Conservation (phyloP, 1,140 invertebrate genomes). For the Leptinotarsa lineolata region DNA sequence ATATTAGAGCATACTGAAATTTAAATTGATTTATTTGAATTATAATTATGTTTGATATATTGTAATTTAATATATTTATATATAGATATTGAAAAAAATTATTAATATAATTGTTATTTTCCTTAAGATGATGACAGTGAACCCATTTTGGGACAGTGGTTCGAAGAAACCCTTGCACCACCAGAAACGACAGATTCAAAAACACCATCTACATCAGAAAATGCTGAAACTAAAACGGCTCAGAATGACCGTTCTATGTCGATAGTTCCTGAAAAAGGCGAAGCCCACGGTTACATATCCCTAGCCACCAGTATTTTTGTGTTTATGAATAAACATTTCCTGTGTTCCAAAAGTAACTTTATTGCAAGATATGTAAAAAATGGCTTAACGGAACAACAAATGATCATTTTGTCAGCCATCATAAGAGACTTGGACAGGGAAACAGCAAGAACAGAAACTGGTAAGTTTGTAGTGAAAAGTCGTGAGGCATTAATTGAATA, state of each 20-base stretch:
- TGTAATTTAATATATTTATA: too few relatives aligned
- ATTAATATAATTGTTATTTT: neutral
- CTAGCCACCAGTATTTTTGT: conserved; percentile 78
- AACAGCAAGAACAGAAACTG: conserved; percentile 77
- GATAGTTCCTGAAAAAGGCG: conserved; percentile 86
- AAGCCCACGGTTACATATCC: conserved; percentile 79
- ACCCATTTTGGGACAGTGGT: conserved; percentile 88
- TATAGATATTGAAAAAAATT: too few relatives aligned
- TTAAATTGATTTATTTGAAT: too few relatives aligned
- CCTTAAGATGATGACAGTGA: conserved; percentile 77
- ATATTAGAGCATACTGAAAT: too few relatives aligned
- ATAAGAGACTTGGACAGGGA: conserved; percentile 86
- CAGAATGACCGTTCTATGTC: conserved; percentile 47
- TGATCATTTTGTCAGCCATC: conserved; percentile 80
- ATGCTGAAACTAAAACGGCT: conserved; percentile 54
- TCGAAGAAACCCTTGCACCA: conserved; percentile 86
- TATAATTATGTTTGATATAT: too few relatives aligned
- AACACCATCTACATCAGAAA: conserved; percentile 57
- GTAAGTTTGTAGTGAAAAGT: conserved; percentile 54
- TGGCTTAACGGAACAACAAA: conserved; percentile 74
- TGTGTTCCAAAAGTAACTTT: conserved; percentile 65
- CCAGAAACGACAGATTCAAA: conserved; percentile 70
- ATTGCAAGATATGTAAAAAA: conserved; percentile 63
- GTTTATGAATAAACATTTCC: conserved; percentile 65
- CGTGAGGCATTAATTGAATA: too few relatives aligned